Evolutionary conservation across 1,140 invertebrate genomes (phyloP).

Genomic region (Cydia strobilella): DNA sequence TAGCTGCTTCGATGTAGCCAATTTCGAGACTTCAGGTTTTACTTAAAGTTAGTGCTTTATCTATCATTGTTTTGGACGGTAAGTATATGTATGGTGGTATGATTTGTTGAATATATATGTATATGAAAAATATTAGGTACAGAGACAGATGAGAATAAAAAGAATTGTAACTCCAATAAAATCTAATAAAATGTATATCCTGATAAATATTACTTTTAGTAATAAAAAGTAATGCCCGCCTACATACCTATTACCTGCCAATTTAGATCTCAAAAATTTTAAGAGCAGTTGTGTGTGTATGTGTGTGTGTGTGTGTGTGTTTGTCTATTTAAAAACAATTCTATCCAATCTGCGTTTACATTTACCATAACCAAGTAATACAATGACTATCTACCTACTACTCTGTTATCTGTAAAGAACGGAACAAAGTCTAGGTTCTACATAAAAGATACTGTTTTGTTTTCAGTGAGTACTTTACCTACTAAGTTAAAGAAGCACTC

Average conservation of each 20-base stretch:
- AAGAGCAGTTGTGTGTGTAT: no score
- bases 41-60: not conserved
- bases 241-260: no score
- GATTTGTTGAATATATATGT: no score
- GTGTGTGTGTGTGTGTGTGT: no score
- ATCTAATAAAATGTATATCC: no score
- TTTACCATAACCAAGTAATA: not conserved
- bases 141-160: no score
- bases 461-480: conserved; percentile 1
- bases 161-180: no score
- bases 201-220: no score
- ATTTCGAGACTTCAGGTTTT: not conserved
- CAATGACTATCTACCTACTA: not conserved
- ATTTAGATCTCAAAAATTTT: no score
- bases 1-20: not conserved
- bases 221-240: no score
- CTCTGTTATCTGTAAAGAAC: not conserved
- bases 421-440: not conserved
- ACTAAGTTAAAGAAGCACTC: conserved; percentile 8
- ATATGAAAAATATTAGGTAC: no score
- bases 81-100: not conserved
- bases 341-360: not conserved
- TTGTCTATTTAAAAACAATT: not conserved
- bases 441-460: conserved; percentile 14
- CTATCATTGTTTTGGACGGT: not conserved